Base-by-base conservation (phyloP, 2,888 invertebrate genomes). In the Tachystola acroxantha region DNA sequence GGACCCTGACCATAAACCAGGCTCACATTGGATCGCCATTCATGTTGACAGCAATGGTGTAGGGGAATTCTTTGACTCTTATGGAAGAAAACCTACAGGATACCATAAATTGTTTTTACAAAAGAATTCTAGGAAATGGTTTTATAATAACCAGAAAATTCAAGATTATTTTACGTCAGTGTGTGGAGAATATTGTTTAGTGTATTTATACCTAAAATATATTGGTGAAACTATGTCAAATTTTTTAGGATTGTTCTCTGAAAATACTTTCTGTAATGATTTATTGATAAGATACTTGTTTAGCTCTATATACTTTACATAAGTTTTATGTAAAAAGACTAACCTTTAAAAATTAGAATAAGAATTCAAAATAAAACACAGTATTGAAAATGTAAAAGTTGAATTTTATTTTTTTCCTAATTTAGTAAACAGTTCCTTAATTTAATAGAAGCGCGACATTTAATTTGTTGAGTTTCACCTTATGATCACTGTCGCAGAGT, bases 1-100 rank as follows among this genome's bases (percentile, higher is more conserved):
- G 22, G 48, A 48, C 27, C 32, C 46, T 3, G 47, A 50, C 42
- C 27, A 43, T 19, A 39, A 45, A 12, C 48, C 50, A 19, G 48
- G 47, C 6, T 50, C 50, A 19, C 50, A 48, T 19, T 54, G 51
- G 54, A 28, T 54, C 35, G 54, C 48, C 22, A 39, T 43, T 14
- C 29, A 39, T 37, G 43, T 43, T 37, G 27, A 46, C 37, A 28
- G 29, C 10, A 35, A 46, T 20, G 37, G 40, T 26, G 19, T 46
- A 24, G 46, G 45, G 7, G 35, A 48, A 43, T 53, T 48, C 33
- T 50, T 48, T 43, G 49, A 52, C 39, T 43, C 44, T 7, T 48
- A 25, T 39, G 46, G 43, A 6, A 37, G 46, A 20, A 14, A 28
- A 30, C 41, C 46, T 13, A 16, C 7, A 9, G 39, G 32, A 3